phyloP scores from a whole-genome alignment of 2,888 invertebrate species.

The Linyphia triangularis region DNA sequence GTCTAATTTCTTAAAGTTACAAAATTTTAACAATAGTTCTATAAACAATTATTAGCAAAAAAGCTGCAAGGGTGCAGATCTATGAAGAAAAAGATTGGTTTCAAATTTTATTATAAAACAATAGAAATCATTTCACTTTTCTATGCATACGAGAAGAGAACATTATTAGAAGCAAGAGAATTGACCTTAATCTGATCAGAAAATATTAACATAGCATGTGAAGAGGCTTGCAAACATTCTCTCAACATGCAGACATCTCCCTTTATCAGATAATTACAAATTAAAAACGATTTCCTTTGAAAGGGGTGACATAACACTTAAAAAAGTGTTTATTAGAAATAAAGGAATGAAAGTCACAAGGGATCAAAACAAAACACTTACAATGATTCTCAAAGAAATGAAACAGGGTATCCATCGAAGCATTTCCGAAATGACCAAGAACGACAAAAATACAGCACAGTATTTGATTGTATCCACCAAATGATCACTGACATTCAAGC shows the following conservation, averaged over 20 bases:
- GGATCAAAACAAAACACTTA: neutral
- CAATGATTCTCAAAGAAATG: neutral
- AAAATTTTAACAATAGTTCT: conserved; percentile 4
- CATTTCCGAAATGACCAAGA: neutral
- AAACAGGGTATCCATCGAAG: neutral
- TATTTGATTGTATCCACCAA: conserved; percentile 11
- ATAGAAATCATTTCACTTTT: neutral
- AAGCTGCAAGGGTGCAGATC: conserved; percentile 13
- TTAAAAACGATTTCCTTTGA: neutral
- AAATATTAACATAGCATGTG: neutral
- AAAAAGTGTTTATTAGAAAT: neutral
- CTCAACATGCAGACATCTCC: neutral
- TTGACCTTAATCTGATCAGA: neutral
- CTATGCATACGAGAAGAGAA: neutral
- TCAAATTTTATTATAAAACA: conserved; percentile 2
- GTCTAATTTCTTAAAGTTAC: conserved; percentile 3
- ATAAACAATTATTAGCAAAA: conserved; percentile 28
- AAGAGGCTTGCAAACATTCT: neutral
- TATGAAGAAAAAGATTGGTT: conserved; percentile 17
- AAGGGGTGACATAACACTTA: neutral
- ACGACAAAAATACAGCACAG: conserved; percentile 1
- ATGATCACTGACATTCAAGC: neutral
- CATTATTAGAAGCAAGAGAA: conserved; percentile 9
- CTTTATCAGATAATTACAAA: neutral
- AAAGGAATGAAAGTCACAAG: neutral